phyloP scores from a whole-genome alignment of 2,113 vertebrate genomes.

The Rhea americana region DNA sequence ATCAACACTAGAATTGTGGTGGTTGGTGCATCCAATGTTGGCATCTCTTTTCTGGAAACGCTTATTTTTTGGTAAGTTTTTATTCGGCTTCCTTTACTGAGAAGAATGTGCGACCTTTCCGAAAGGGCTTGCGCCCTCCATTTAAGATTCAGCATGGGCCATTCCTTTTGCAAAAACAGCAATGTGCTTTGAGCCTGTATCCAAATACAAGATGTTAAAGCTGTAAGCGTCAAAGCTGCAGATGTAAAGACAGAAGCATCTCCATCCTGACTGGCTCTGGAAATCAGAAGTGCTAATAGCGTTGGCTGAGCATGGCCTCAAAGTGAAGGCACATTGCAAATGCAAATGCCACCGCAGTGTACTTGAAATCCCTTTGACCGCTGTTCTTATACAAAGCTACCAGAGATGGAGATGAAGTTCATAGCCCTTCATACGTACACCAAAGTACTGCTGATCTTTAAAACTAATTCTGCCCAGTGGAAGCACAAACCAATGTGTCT shows the following conservation, averaged over 20 bases:
- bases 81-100: background rate
- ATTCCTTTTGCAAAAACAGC: no score
- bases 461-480: background rate
- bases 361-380: rapidly evolving
- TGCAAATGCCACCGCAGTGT: background rate
- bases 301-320: rapidly evolving
- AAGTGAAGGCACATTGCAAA: background rate
- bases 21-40: constrained; percentile 90
- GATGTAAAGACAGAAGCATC: background rate
- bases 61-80: constrained; percentile 87
- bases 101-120: background rate
- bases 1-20: constrained; percentile 90
- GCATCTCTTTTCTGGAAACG: constrained; percentile 88
- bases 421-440: rapidly evolving
- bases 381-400: background rate
- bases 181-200: background rate
- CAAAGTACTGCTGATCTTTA: background rate
- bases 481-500: background rate
- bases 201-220: background rate
- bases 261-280: background rate
- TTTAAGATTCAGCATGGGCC: background rate
- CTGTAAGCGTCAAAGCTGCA: rapidly evolving
- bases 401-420: background rate
- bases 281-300: background rate
- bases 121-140: background rate